Evolutionary conservation across 1,140 invertebrate species (phyloP).

Genomic region (Brachionus sp.): DNA sequence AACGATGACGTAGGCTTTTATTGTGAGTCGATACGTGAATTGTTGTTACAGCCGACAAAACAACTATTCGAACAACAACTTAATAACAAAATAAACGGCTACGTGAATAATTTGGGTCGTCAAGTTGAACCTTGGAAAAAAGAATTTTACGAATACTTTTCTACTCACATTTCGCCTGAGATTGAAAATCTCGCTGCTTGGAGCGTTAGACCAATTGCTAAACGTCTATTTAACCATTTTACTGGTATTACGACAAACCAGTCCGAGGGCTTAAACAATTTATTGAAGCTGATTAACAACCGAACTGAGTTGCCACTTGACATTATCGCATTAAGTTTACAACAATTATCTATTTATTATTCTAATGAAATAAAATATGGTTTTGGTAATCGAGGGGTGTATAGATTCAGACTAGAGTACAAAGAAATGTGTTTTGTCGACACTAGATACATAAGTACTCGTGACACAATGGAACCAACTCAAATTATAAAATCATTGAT

Average conservation of each 20-base stretch:
- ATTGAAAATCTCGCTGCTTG: slow-evolving; percentile 1
- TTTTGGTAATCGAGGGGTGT: neutral
- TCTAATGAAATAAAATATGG: slow-evolving; percentile 4
- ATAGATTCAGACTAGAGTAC: neutral
- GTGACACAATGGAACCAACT: neutral
- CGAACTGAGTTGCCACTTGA: neutral
- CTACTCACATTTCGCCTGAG: neutral
- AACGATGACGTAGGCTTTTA: neutral
- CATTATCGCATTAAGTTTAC: neutral
- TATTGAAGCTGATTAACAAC: slow-evolving; percentile 2
- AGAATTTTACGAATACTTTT: neutral
- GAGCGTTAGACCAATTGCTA: neutral
- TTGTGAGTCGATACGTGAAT: slow-evolving; percentile 1
- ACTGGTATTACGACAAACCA: neutral
- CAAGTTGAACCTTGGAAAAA: neutral
- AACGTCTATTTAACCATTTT: neutral
- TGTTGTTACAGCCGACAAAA: neutral
- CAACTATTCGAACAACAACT: neutral
- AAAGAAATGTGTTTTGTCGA: neutral
- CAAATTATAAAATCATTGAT: slow-evolving; percentile 4
- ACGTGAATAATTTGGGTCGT: neutral
- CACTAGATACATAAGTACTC: neutral
- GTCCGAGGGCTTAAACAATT: slow-evolving; percentile 2
- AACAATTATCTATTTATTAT: neutral
- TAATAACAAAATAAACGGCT: slow-evolving; percentile 1